Evolutionary conservation across 2,113 vertebrate species (phyloP).

Genomic region (Ailuropoda melanoleuca): DNA sequence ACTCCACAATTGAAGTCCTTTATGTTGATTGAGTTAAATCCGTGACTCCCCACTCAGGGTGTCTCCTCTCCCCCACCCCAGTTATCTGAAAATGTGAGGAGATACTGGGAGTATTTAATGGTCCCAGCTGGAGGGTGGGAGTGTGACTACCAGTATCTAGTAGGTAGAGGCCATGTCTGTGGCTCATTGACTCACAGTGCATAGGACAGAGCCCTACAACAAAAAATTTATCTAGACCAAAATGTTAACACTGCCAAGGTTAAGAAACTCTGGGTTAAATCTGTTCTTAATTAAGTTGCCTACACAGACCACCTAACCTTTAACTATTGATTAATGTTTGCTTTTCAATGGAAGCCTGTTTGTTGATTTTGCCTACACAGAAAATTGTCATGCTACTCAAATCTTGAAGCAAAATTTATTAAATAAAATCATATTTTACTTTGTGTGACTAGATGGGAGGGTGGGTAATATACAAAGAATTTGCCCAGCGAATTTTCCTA

Average conservation of each 20-base stretch:
- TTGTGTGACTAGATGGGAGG: not conserved
- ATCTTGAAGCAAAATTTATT: not conserved
- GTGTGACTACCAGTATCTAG: rapidly evolving
- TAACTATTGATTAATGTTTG: not conserved
- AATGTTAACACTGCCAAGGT: not conserved
- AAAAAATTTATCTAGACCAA: not conserved
- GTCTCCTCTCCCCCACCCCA: not conserved
- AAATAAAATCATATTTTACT: not conserved
- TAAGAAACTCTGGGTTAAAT: not conserved
- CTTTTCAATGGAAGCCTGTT: not conserved
- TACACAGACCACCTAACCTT: not conserved
- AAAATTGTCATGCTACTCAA: not conserved
- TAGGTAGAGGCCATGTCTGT: not conserved
- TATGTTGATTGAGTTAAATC: not conserved
- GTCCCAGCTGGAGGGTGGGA: rapidly evolving
- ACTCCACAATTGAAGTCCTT: not conserved
- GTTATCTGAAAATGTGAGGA: not conserved
- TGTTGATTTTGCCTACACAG: not conserved
- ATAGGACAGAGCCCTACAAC: not conserved
- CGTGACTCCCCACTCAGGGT: not conserved
- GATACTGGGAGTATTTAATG: not conserved
- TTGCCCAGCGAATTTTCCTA: not conserved
- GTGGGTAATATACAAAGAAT: not conserved
- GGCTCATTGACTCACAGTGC: not conserved
- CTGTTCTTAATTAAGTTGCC: not conserved